Base-by-base conservation (phyloP, 1,140 invertebrate genomes). In the Drosophila sulfurigaster region DNA sequence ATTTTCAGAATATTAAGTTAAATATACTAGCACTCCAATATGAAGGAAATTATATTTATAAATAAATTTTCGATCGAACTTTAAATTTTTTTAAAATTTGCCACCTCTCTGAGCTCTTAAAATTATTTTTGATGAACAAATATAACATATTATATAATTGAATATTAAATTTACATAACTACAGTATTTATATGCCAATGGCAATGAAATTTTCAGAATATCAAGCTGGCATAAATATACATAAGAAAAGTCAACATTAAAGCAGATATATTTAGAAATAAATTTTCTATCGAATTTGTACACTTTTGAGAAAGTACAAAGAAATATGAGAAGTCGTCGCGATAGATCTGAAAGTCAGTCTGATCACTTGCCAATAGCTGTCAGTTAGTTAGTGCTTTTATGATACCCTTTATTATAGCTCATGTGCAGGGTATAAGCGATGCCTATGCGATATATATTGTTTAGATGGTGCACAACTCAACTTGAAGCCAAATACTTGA, bases 401-500 rank as follows among this genome's bases (percentile, higher is more conserved):
- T 54, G 51, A 54, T 54, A 54, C 28, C 51, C 51, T 54, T 15
- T 35, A 54, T 54, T 54, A 54, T 13, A 25, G 11, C 8, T 7
- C 20, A 13, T 2, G 3, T 54, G 35, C 51, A 54, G 51, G 51
- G 51, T 54, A 35, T 54, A 15, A 25, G 35, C 11, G 35, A 38
- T 43, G 38, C 32, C 20, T 25, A 25, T 35, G 32, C 57, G n/a
- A 38, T 38, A 46, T 38, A 46, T 25, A 54, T 45, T 56, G 56
- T 59, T 13, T 62, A 48, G 32, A 15, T 57, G 32, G 48, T 58
- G 16, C 54, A 52, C 69, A 67, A 62, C 66, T 70, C 56, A 49
- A 3, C 35, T 8, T 25, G 7, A 38, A 10, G 35, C 32, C 59
- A 41, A 41, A 60, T 30, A 56, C 71, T 74, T 89, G 85, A 89